phyloP scores from a whole-genome alignment of 2,888 invertebrate genomes.

The Mythimna pallens region DNA sequence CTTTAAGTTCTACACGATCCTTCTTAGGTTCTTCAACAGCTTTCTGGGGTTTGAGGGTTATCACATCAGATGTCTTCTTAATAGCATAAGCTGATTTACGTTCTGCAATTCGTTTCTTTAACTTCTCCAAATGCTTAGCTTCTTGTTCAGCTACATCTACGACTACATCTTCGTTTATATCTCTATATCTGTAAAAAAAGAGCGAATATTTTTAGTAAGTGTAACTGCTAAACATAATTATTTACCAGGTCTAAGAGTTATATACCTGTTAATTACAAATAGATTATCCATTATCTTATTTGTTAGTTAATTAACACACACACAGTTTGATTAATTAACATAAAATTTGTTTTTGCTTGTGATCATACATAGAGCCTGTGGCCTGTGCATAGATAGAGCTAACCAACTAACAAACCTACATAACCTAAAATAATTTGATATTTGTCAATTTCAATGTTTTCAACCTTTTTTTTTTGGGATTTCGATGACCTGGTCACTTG shows the following conservation, averaged over 20 bases:
- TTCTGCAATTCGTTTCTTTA: constrained; percentile 91
- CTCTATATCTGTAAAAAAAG: constrained; percentile 83
- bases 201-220: neutral
- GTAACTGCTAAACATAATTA: neutral
- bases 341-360: neutral
- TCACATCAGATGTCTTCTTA: constrained; percentile 72
- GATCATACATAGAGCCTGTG: neutral
- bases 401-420: neutral
- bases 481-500: too few relatives aligned
- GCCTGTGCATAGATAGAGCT: too few relatives aligned
- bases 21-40: constrained; percentile 45
- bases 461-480: too few relatives aligned
- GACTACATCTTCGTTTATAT: constrained; percentile 75
- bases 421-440: too few relatives aligned
- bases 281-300: constrained; percentile 90
- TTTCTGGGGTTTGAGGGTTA: constrained; percentile 67
- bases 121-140: constrained; percentile 89
- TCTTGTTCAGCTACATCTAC: constrained; percentile 85
- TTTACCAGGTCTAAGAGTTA: neutral
- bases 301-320: too few relatives aligned
- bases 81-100: constrained; percentile 81
- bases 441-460: too few relatives aligned
- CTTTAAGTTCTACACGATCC: constrained; percentile 68
- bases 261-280: constrained; percentile 93
- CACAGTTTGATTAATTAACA: neutral